phyloP scores from a whole-genome alignment of 2,888 invertebrate genomes.

The Ceramica pisi region DNA sequence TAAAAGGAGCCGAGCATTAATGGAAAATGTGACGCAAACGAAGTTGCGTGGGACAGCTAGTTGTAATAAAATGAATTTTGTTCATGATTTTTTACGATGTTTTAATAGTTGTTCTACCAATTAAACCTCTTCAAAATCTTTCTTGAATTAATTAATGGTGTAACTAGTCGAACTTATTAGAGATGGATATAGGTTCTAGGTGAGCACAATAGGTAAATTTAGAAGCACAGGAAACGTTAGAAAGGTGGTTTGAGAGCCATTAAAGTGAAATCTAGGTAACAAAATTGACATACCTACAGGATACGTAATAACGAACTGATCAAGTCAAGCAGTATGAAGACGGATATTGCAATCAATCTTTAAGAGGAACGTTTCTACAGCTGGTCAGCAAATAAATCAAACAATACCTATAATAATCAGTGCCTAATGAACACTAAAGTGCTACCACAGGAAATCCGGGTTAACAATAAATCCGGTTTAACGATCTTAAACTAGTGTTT shows the following conservation, averaged over 20 bases:
- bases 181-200: not conserved
- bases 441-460: conserved; percentile 25
- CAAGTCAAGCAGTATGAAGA: not conserved
- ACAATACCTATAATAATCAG: conserved; percentile 13
- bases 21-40: too few species aligned
- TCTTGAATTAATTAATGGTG: too few species aligned
- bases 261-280: not conserved
- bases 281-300: not conserved
- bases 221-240: not conserved
- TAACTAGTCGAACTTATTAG: too few species aligned
- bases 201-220: not conserved
- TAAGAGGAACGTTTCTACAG: not conserved
- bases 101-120: too few species aligned
- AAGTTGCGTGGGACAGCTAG: too few species aligned
- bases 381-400: conserved; percentile 18
- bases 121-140: too few species aligned
- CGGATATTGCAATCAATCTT: conserved; percentile 11
- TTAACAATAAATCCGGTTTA: conserved; percentile 5
- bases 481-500: conserved; percentile 15
- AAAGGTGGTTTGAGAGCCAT: not conserved
- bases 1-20: too few species aligned
- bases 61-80: too few species aligned
- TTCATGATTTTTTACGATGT: too few species aligned
- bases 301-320: not conserved
- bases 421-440: not conserved